Conservation (phyloP, 1,140 invertebrate genomes). For the Calliopsis andreniformis region DNA sequence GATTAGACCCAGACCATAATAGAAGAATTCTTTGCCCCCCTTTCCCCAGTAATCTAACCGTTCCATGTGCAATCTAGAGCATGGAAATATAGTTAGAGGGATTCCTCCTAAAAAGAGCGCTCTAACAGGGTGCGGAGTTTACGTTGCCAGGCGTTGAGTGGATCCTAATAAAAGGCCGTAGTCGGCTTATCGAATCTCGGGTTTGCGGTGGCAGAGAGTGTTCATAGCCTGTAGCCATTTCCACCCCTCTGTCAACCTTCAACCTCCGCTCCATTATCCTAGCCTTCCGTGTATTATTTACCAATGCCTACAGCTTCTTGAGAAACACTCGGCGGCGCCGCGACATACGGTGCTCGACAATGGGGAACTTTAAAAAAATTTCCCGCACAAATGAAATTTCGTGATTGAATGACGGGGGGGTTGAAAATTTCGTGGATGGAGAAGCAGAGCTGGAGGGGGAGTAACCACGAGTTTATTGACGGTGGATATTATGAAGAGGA, state of each 20-base stretch:
- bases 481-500: too few relatives aligned
- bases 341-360: not conserved
- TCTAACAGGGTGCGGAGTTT: conserved; percentile 33
- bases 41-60: not conserved
- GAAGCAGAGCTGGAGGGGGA: too few relatives aligned
- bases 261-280: conserved; percentile 54
- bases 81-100: conserved; percentile 22
- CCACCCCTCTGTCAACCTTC: conserved; percentile 62
- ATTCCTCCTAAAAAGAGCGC: conserved; percentile 9
- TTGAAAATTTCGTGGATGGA: too few relatives aligned
- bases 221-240: conserved; percentile 64
- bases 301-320: conserved; percentile 20
- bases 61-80: conserved; percentile 1
- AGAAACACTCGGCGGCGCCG: not conserved
- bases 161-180: conserved; percentile 65
- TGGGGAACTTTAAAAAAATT: not conserved
- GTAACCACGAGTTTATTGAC: too few relatives aligned
- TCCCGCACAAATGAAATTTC: not conserved
- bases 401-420: not conserved
- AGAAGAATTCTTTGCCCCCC: not conserved
- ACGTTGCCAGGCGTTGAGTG: conserved; percentile 53
- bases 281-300: conserved; percentile 49
- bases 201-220: conserved; percentile 59
- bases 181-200: conserved; percentile 65
- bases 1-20: not conserved